A percentile compares a stretch with the other conserved stretches of the same genome.
Evolutionary conservation across 2,797 vertebrate species (phyloP).

Genomic region (Microcaecilia unicolor): DNA sequence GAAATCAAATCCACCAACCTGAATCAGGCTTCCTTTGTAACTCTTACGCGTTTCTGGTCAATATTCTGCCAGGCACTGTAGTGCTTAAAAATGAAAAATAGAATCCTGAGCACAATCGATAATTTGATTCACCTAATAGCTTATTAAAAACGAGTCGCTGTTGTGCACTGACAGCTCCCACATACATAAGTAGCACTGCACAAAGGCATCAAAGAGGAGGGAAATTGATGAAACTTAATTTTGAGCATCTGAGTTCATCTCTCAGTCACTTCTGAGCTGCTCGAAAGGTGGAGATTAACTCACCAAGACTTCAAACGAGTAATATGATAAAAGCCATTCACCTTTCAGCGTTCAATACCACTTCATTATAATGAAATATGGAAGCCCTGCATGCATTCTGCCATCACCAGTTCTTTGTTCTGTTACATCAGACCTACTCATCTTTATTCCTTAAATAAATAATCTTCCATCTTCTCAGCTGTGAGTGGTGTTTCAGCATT

Average conservation of each 20-base stretch:
- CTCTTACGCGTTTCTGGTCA: too few species aligned
- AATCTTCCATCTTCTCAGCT: conserved; percentile 7
- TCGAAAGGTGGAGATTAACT: conserved; percentile 4
- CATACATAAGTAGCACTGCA: not conserved
- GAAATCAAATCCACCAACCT: too few species aligned
- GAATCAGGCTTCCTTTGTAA: too few species aligned
- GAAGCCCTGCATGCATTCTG: not conserved
- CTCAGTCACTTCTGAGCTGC: not conserved
- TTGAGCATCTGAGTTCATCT: conserved; percentile 12
- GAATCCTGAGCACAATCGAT: too few species aligned
- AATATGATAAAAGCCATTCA: conserved; percentile 9
- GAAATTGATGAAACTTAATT: conserved; percentile 9
- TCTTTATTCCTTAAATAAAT: conserved; percentile 20
- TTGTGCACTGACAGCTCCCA: not conserved
- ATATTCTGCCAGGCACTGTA: too few species aligned
- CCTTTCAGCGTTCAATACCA: not conserved
- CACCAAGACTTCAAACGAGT: not conserved
- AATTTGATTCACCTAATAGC: too few species aligned
- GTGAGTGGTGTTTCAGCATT: conserved; percentile 5
- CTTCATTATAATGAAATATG: conserved; percentile 19
- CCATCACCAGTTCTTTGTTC: conserved; percentile 6
- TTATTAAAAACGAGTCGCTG: not conserved
- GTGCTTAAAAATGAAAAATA: too few species aligned
- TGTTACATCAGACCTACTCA: not conserved
- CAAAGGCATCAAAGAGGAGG: not conserved